Percentiles rank a stretch among this genome's conserved stretches.
phyloP scores from a whole-genome alignment of 2,113 vertebrate species.

The Scomber scombrus region DNA sequence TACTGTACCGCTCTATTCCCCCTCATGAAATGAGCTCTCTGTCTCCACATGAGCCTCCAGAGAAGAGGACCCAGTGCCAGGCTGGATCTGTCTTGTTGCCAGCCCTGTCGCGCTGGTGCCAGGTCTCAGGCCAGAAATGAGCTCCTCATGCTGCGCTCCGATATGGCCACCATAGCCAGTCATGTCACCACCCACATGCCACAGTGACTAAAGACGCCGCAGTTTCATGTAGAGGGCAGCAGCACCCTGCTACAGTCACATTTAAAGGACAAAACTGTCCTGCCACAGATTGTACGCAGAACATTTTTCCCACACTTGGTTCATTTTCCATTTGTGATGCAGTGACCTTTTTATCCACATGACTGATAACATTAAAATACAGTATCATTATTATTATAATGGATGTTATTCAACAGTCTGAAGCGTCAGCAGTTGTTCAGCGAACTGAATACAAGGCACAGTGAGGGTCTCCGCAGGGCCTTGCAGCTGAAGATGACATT shows the following conservation, averaged over 20 bases:
- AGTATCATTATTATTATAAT: not conserved
- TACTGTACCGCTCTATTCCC: slow-evolving; percentile 60
- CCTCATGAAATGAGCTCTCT: slow-evolving; percentile 49
- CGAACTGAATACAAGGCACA: slow-evolving; percentile 5
- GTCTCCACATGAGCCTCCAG: slow-evolving; percentile 44
- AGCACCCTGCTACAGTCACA: slow-evolving; percentile 56
- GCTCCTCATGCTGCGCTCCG: slow-evolving; percentile 58
- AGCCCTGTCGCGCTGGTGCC: slow-evolving; percentile 59
- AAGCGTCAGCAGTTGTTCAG: not conserved
- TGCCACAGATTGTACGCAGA: slow-evolving; percentile 17
- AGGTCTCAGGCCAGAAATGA: slow-evolving; percentile 60
- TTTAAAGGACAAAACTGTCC: slow-evolving; percentile 52
- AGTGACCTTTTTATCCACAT: slow-evolving; percentile 43
- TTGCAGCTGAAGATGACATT: slow-evolving; percentile 1
- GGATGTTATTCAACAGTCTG: slow-evolving; percentile 9
- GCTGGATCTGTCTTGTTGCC: slow-evolving; percentile 53
- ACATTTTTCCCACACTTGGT: slow-evolving; percentile 30
- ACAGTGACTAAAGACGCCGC: slow-evolving; percentile 47
- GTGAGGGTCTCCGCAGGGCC: not conserved
- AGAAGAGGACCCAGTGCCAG: slow-evolving; percentile 51
- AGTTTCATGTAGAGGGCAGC: slow-evolving; percentile 62
- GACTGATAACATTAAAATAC: slow-evolving; percentile 4
- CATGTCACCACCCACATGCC: slow-evolving; percentile 64
- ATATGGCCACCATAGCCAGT: slow-evolving; percentile 59
- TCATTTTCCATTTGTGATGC: slow-evolving; percentile 60